Conservation (phyloP, 2,888 invertebrate species). For the Parnassius mnemosyne region DNA sequence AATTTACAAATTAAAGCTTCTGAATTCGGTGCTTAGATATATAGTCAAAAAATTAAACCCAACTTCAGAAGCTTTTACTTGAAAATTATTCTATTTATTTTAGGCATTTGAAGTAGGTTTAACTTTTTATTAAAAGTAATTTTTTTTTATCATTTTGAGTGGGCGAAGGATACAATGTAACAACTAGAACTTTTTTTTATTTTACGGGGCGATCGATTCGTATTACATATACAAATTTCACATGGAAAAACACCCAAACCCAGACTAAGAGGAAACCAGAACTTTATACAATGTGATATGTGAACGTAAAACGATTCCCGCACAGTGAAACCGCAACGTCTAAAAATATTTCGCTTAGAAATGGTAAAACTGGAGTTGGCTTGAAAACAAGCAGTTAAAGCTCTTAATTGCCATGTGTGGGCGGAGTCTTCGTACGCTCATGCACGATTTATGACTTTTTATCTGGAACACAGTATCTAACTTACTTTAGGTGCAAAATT, state of each 20-base stretch:
- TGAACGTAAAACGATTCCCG: background rate
- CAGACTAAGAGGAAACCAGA: background rate
- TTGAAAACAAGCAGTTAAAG: slow-evolving; percentile 21
- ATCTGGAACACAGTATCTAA: slow-evolving; percentile 18
- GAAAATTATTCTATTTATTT: too few relatives aligned
- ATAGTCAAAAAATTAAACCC: too few relatives aligned
- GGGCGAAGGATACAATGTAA: too few relatives aligned
- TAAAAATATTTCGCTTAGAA: slow-evolving; percentile 15
- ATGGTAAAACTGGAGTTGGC: slow-evolving; percentile 18
- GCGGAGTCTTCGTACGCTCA: slow-evolving; percentile 17
- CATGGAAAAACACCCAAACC: background rate
- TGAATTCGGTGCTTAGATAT: too few relatives aligned
- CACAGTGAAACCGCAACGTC: slow-evolving; percentile 5
- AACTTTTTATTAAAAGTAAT: too few relatives aligned
- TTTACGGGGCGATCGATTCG: too few relatives aligned
- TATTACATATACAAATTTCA: too few relatives aligned
- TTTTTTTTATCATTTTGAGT: too few relatives aligned
- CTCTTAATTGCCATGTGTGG: slow-evolving; percentile 25
- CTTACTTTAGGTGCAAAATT: slow-evolving; percentile 16
- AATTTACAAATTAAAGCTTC: too few relatives aligned
- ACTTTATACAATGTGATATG: background rate
- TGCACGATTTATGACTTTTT: slow-evolving; percentile 23
- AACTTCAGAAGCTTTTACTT: too few relatives aligned
- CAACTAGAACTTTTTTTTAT: too few relatives aligned
- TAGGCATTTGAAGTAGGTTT: too few relatives aligned